Percentiles rank a stretch among this genome's conserved stretches.
Conservation (phyloP, 1,140 invertebrate species). For the Venustaconcha ellipsiformis region DNA sequence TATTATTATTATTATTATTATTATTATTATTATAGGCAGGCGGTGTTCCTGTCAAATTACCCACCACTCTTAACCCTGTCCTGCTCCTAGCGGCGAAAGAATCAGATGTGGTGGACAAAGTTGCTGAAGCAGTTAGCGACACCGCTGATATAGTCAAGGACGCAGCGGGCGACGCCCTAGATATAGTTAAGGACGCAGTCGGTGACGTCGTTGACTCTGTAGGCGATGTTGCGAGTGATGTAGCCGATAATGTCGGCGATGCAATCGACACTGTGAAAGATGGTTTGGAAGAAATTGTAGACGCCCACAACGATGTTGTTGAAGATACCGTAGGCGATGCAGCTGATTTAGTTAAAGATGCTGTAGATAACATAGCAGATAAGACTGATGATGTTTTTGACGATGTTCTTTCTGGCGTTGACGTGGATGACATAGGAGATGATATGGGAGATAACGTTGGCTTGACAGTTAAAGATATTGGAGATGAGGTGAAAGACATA, state of each 20-base stretch:
- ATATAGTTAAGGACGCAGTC: not conserved
- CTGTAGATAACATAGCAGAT: not conserved
- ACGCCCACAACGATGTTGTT: no score
- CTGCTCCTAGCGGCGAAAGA: no score
- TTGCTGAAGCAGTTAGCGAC: not conserved
- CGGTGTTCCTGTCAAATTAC: no score
- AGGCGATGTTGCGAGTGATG: not conserved
- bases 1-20: no score
- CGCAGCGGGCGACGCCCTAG: not conserved
- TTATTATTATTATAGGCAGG: no score
- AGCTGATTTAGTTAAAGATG: constrained; percentile 1
- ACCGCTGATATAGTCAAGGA: not conserved
- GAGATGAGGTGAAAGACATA: constrained; percentile 1
- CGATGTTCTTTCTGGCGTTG: no score
- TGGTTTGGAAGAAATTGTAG: not conserved
- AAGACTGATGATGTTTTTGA: not conserved
- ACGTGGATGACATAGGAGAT: constrained; percentile 2
- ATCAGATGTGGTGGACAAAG: not conserved
- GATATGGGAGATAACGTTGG: not conserved
- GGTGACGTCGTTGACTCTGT: not conserved
- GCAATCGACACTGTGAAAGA: constrained; percentile 5
- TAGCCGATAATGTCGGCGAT: constrained; percentile 1
- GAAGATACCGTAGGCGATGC: not conserved
- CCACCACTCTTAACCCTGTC: no score
- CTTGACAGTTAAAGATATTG: constrained; percentile 1